Evolutionary conservation across 2,797 vertebrate species (phyloP).

Genomic region (Megalops cyprinoides): DNA sequence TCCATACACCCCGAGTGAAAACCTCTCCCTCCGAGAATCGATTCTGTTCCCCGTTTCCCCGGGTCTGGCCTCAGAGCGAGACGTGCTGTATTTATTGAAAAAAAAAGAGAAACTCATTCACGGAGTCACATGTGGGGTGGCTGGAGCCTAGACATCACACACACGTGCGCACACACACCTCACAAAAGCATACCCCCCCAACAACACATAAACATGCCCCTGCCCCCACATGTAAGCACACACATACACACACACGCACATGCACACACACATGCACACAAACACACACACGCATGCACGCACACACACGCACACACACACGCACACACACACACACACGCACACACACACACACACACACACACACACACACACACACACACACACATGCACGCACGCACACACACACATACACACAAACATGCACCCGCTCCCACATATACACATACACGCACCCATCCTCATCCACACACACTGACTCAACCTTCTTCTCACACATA

Average conservation of each 20-base stretch:
- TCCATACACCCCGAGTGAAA: slow-evolving; percentile 68
- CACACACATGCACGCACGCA: slow-evolving; percentile 7
- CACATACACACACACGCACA: too few species aligned
- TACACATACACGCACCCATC: slow-evolving; percentile 28
- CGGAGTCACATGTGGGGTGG: too few species aligned
- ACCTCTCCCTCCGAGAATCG: slow-evolving; percentile 67
- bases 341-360: too few species aligned
- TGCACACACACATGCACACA: too few species aligned
- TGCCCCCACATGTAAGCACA: too few species aligned
- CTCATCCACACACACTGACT: neutral
- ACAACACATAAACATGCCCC: too few species aligned
- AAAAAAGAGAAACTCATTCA: slow-evolving; percentile 38
- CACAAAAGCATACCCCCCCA: too few species aligned
- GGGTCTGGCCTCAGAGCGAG: slow-evolving; percentile 66
- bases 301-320: too few species aligned
- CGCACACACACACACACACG: neutral
- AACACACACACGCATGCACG: too few species aligned
- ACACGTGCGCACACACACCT: too few species aligned
- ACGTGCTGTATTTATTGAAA: slow-evolving; percentile 59
- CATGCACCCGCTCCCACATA: neutral
- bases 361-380: slow-evolving; percentile 13
- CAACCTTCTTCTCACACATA: slow-evolving; percentile 6
- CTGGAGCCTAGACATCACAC: too few species aligned
- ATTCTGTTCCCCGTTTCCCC: slow-evolving; percentile 66
- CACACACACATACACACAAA: slow-evolving; percentile 56